Percentiles rank a stretch among this genome's conserved stretches.
Evolutionary conservation across 2,797 vertebrate species (phyloP).

Genomic region (Capromys pilorides): DNA sequence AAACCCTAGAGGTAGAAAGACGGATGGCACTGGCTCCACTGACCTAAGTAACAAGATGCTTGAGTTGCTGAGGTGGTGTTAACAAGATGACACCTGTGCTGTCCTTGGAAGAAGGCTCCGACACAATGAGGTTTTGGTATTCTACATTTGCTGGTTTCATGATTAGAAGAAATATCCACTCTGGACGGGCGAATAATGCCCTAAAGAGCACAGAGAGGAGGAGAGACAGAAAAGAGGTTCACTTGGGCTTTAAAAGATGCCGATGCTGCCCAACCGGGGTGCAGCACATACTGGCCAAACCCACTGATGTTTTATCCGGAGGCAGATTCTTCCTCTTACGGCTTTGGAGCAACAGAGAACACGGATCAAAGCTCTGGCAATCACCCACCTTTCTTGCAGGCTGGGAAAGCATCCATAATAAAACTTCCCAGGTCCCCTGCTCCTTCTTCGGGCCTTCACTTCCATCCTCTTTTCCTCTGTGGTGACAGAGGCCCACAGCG

Average conservation of each 20-base stretch:
- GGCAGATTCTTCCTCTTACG: conserved; percentile 38
- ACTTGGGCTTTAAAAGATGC: background rate
- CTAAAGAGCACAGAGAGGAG: background rate
- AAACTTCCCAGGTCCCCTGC: background rate
- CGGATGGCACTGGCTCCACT: background rate
- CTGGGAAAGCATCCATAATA: conserved; percentile 3
- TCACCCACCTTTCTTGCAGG: background rate
- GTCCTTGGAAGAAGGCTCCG: background rate
- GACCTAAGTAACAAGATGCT: background rate
- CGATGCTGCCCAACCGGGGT: background rate
- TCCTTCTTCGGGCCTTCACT: background rate
- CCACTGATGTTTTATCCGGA: background rate
- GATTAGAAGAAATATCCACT: conserved; percentile 9
- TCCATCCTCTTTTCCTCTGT: background rate
- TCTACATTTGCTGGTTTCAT: background rate
- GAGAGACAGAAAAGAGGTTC: background rate
- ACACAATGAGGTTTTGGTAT: background rate
- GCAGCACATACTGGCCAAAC: background rate
- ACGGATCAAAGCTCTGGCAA: conserved; percentile 21
- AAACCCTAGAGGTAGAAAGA: background rate
- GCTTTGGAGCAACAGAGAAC: conserved; percentile 44
- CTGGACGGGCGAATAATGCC: background rate
- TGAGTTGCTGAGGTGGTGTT: background rate
- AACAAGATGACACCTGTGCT: no score
- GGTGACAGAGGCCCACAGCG: background rate